Base-by-base conservation (phyloP, 2,888 invertebrate species). In the Myopa tessellatipennis region DNA sequence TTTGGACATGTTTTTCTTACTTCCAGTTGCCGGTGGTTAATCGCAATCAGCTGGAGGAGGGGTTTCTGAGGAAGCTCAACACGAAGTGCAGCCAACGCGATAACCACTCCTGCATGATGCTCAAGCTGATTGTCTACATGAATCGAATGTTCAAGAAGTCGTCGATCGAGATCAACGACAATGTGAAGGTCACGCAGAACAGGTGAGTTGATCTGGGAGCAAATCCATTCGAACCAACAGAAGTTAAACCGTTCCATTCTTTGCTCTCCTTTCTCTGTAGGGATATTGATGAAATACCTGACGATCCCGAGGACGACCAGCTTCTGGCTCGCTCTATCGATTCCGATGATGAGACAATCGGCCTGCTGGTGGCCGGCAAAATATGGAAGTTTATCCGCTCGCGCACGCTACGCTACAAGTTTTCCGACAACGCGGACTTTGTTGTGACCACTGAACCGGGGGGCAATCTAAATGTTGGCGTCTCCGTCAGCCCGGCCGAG, bases 121-220 rank as follows among this genome's bases (percentile, higher is more conserved):
- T 95, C 34, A 96, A 95, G 88, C 88, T 95, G 83, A 93, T 95
- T 60, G 93, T 94, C 26, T 95, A 95, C 87, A 94, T 95, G 90
- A 95, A 96, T 90, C 91, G 93, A 80, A 91, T 95, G 89, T 90
- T 95, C 85, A 93, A 95, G 87, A 95, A 95, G 82, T 93, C 95
- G 0, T 93, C 94, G 73, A 92, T 96, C 84, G 94, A 95, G 84
- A 90, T 96, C 68, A 93, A 93, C 68, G 94, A 94, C 77, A 94
- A 94, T 83, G 90, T 95, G 78, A 93, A 95, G 90, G 93, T 96
- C 82, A 93, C 93, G 16, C 93, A 94, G 87, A 95, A 92, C 80
- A 91, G 92, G 92, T 92, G 82, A 84, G 84, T 4, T 14, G 50
- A 16, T 74, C 45, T 58, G 55, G 55, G 55, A 52, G 36, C 4